Evolutionary conservation across 2,888 invertebrate genomes (phyloP), one percentile per base, ranked within the genome.

Genomic region (Erynnis tages): DNA sequence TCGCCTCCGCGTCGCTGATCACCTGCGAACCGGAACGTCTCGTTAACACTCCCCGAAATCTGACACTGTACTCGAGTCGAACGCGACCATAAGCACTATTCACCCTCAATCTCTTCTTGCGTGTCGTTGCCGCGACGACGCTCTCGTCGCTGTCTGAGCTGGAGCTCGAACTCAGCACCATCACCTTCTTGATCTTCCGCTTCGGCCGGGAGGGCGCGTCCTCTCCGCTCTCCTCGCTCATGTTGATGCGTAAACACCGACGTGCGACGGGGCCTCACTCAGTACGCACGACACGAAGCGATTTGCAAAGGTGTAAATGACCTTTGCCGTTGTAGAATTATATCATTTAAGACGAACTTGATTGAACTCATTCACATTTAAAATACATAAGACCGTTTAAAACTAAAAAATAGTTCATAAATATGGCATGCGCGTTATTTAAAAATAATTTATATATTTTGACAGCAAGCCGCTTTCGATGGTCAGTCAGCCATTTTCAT

Each of bases 401-500:
- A 65, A 64, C 60, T 65, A 54, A 61, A 55, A 60, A 65, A 65
- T 63, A 65, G 62, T 56, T 70, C 68, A 61, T 63, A 63, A 65
- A 47, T 63, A 58, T 52, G 54, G 67, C 70, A 71, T 77, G 73
- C 68, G 76, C 76, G 71, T 66, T 74, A 68, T 57, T 62, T 65
- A 73, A 76, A 69, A 66, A 71, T 69, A 76, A 45, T 30, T 38
- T 72, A 70, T 71, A 63, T 85, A 87, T 87, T 88, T 86, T 90
- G 90, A 90, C 90, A 90, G 88, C 82, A 88, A 88, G 86, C 89
- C 84, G 88, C 85, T 86, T 79, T 82, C 76, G 71, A 76, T 75
- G 73, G 71, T 76, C 73, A 75, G 69, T 70, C 88, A 68, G 89
- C 90, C 90, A 90, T 90, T 86, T 89, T 89, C 68, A 71, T 76